Evolutionary conservation across 2,113 vertebrate genomes (phyloP).

Genomic region (Callocephalon fimbriatum): DNA sequence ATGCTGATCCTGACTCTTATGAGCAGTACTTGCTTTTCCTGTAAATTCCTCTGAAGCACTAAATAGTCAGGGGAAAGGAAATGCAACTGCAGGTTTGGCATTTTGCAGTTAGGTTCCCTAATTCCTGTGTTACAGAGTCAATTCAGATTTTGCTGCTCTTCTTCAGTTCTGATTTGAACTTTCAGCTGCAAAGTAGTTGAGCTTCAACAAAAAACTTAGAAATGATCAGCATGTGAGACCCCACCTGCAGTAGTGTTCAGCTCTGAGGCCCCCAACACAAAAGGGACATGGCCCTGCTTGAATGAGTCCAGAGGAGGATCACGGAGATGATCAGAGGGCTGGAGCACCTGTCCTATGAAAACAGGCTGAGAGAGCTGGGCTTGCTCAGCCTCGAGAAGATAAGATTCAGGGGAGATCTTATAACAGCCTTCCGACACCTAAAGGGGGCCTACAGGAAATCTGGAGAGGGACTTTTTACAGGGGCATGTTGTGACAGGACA

Average conservation of each 20-base stretch:
- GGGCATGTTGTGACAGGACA: not conserved
- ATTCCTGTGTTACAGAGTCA: not conserved
- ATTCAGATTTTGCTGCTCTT: not conserved
- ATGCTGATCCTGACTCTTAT: not conserved
- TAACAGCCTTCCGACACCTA: not conserved
- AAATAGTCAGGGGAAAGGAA: not conserved
- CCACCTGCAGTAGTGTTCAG: not conserved
- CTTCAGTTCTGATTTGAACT: not conserved
- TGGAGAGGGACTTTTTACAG: not conserved
- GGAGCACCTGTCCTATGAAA: not conserved
- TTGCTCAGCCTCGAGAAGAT: not conserved
- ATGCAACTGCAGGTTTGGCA: not conserved
- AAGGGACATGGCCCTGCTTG: not conserved
- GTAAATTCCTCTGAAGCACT: not conserved
- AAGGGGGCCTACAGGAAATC: not conserved
- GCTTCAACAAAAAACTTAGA: not conserved
- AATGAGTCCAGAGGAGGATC: not conserved
- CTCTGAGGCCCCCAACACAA: not conserved
- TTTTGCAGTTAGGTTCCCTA: not conserved
- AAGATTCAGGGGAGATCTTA: not conserved
- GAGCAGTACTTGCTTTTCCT: not conserved
- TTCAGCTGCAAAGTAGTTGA: not conserved
- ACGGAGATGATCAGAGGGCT: not conserved
- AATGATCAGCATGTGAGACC: not conserved
- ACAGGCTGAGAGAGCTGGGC: not conserved